Base-by-base conservation (phyloP, 2,113 vertebrate species). In the Malaclemys terrapin region DNA sequence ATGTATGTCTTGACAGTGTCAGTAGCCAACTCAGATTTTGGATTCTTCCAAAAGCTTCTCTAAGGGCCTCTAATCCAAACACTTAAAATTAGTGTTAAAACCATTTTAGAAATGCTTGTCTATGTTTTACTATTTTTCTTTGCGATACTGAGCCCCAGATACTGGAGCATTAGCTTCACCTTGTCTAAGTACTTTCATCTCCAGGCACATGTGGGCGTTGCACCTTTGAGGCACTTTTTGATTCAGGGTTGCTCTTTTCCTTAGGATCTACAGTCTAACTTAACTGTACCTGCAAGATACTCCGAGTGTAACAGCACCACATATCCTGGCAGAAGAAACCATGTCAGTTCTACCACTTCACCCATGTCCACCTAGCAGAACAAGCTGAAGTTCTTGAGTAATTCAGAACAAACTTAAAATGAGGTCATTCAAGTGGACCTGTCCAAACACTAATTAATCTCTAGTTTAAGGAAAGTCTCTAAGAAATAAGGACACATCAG, bases 111-210 rank as follows among this genome's bases (percentile, higher is more conserved):
- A 76, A 76, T 76, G 42, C 72, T 76, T 27, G 72, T 45, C 24
- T 45, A 45, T 24, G 22, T 45, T 45, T 76, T 76, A 76, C 5
- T 47, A 80, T 10, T 27, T 1, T 4, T 89, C 80, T 57, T 47
- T 3, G 19, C 59, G 75, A 95, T 84, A 19, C 3, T 25, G 75
- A 29, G 42, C 25, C 11, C 42, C 42, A 47, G 25, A 78, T 78
- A 47, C 2, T 2, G 57, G 75, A 2, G 54, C 75, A 24, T 57
- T 19, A 5, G 29, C 29, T 72, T 89, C 78, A 17, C 19, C 85
- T 94, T 92, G 49, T 62, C 24, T 85, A 91, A 84, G 59, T 42
- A 87, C 6, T 5, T 92, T 9, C 49, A 69, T 24, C 79, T 78
- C 75, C 92, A 94, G 89, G 29, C 11, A 78, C 17, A 88, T 50